These are phyloP conservation scores for Scaptomyza polygonia DNA, from an alignment of 2,888 invertebrate genomes.

Conservation along the genomic window DNA sequence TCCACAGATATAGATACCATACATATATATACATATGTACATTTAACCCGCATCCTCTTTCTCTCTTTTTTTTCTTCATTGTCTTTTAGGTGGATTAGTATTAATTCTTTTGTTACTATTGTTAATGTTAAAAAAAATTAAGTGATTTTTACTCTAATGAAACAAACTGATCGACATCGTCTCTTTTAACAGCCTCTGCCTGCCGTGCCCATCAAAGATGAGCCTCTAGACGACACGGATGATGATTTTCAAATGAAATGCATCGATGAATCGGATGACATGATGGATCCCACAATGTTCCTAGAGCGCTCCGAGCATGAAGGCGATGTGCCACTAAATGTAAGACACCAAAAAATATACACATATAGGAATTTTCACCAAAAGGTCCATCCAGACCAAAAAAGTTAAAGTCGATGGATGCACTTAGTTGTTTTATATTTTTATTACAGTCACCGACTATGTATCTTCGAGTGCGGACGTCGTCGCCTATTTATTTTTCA, in stretches of 20 bases:
- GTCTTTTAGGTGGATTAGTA: conserved; percentile 9
- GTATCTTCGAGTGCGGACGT: too few species aligned
- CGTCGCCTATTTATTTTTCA: too few species aligned
- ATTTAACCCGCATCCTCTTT: neutral
- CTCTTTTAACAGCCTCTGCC: conserved; percentile 79
- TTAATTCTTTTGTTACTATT: conserved; percentile 25
- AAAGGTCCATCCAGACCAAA: too few species aligned
- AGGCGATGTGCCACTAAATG: conserved; percentile 79
- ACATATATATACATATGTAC: neutral
- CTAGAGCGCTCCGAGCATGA: conserved; percentile 83
- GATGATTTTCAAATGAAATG: conserved; percentile 80
- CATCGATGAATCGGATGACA: conserved; percentile 82
- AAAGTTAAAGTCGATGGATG: too few species aligned
- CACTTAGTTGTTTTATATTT: too few species aligned
- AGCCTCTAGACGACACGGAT: conserved; percentile 81
- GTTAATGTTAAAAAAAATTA: conserved; percentile 21
- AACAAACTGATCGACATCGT: conserved; percentile 12
- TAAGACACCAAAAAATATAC: conserved; percentile 40
- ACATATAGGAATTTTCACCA: too few species aligned
- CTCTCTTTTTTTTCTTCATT: neutral
- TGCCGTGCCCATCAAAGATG: conserved; percentile 82
- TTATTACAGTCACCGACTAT: too few species aligned
- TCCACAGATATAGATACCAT: conserved; percentile 28
- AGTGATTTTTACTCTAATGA: neutral
- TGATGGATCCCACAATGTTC: conserved; percentile 84